Evolutionary conservation across 2,888 invertebrate species (phyloP).

Genomic region (Melanargia galathea): DNA sequence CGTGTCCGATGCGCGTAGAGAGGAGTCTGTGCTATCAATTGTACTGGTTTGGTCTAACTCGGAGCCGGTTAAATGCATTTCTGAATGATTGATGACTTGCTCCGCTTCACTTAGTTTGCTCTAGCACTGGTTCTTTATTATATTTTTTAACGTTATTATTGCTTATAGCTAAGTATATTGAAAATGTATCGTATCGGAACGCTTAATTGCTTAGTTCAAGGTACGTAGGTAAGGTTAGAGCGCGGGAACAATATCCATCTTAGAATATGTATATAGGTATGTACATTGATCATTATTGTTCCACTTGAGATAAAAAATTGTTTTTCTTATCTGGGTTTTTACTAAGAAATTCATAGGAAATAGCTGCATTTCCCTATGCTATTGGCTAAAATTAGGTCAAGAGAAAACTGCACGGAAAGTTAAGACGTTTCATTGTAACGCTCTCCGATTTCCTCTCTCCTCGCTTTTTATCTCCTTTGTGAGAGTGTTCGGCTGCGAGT

Average conservation of each 20-base stretch:
- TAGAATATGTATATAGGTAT: too few species aligned
- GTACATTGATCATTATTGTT: too few species aligned
- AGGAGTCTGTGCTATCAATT: neutral
- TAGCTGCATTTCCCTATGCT: constrained; percentile 4
- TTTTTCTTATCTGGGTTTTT: too few species aligned
- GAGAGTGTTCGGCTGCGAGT: constrained; percentile 33
- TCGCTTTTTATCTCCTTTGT: constrained; percentile 23
- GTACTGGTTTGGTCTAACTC: neutral
- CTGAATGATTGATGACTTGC: neutral
- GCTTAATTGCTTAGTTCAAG: too few species aligned
- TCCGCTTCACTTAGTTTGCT: neutral
- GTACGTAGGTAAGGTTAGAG: too few species aligned
- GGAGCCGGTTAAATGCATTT: neutral
- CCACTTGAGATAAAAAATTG: too few species aligned
- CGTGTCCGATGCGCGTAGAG: neutral
- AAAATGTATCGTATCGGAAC: too few species aligned
- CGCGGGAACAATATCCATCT: too few species aligned
- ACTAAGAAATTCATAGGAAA: neutral
- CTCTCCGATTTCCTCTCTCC: constrained; percentile 12
- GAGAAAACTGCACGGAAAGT: constrained; percentile 14
- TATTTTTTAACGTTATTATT: too few species aligned
- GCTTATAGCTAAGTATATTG: too few species aligned
- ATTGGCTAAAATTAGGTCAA: constrained; percentile 11
- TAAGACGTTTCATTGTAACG: constrained; percentile 17
- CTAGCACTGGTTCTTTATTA: neutral